Conservation (phyloP, 1,140 invertebrate genomes). For the Stegodyphus dumicola region DNA sequence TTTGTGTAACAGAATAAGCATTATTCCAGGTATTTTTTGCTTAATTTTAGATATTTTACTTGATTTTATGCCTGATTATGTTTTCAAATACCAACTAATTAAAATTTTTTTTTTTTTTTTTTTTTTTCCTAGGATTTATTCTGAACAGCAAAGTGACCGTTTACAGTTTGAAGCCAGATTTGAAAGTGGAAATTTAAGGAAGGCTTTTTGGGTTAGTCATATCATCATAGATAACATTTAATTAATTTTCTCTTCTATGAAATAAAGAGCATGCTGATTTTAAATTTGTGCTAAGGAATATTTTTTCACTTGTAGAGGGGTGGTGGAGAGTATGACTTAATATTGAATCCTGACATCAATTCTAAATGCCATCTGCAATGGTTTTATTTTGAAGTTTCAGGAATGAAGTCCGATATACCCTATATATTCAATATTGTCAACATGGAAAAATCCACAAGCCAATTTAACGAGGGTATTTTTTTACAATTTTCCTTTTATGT, state of each 20-base stretch:
- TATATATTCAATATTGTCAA: conserved; percentile 94
- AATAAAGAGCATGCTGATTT: background rate
- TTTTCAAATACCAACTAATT: no score
- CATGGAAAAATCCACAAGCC: conserved; percentile 88
- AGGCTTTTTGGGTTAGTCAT: conserved; percentile 87
- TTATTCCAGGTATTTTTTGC: no score
- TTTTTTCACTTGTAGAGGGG: conserved; percentile 72
- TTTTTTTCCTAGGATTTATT: conserved; percentile 26
- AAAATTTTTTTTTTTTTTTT: background rate
- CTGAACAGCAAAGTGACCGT: conserved; percentile 64
- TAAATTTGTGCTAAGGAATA: background rate
- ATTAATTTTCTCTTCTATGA: background rate
- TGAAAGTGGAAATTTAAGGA: conserved; percentile 94
- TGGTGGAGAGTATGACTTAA: conserved; percentile 91
- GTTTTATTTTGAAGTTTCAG: conserved; percentile 93
- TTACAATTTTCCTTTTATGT: background rate
- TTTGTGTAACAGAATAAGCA: no score
- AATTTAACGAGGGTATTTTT: conserved; percentile 83
- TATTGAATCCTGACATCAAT: conserved; percentile 89
- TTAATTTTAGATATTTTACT: background rate
- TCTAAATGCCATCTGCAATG: conserved; percentile 84
- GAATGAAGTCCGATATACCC: conserved; percentile 77
- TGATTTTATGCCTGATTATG: background rate
- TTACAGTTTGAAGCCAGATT: conserved; percentile 94
- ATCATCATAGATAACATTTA: no score